Base-by-base conservation (phyloP, 2,113 vertebrate genomes). In the Centropristis striata region DNA sequence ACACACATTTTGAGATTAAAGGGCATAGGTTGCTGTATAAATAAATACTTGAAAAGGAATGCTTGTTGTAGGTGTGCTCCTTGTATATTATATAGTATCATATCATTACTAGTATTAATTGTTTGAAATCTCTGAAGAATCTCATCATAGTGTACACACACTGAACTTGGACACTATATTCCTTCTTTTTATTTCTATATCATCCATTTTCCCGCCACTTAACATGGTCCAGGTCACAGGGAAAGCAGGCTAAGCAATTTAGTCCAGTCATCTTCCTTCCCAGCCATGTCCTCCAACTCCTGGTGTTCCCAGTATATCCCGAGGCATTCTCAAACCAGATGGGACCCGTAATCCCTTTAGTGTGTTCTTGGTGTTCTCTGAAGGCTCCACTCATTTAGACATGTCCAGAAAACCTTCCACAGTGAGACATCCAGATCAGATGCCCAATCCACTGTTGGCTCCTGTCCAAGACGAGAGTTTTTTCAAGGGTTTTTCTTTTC, bases 291-390 rank as follows among this genome's bases (percentile, higher is more conserved):
- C 71, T 71, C 41, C 27, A 46, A 25, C 64, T 71, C 54, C 8
- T 37, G 59, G 71, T 74, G 71, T 23, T 68, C 41, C 61, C 13
- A 5, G 16, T 58, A 55, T 36, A 41, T 80, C 67, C 70, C 46
- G 18, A 63, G 51, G 23, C 23, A 23, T 41, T 63, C 25, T 54
- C 23, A 12, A 28, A 41, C 58, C 70, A 54, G 20, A 57, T 20
- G 77, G 47, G 69, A 72, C 57, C 53, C 18, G 25, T 71, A 59
- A 79, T 71, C 58, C 75, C 28, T 55, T 13, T 42, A n/a, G 11
- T 59, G 70, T 67, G 39, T 41, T 46, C 41, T 16, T 18, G 2
- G 32, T 71, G 8, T 75, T 49, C 54, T 60, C 58, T 47, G 20
- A 18, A 49, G 21, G 18, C 20, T 50, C 28, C 21, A 20, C 5